Evolutionary conservation across 92 coral and sea anemone species (phyloP), one percentile per base, ranked within the genome.

Genomic region (Phenganax subtilis): DNA sequence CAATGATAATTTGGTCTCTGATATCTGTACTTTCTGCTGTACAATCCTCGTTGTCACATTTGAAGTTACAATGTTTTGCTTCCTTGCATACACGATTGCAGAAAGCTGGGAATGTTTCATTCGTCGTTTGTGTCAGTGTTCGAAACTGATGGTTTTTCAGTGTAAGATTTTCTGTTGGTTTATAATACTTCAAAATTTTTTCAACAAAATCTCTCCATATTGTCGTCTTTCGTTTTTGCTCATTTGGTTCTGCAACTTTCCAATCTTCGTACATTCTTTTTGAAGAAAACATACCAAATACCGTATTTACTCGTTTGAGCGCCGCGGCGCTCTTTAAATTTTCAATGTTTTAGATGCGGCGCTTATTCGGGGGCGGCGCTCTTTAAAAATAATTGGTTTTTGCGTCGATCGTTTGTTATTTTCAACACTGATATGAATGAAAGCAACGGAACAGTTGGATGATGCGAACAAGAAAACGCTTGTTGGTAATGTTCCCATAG

Each of bases 81-180:
- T 62, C 69, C 69, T n/a, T 62, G 9, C 27, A 28, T 1, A 62
- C 69, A 62, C 3, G 69, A 62, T 62, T 62, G 27, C 69, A 62
- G 31, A 62, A 62, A 37, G 69, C 69, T n/a, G 69, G 69, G 15
- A 62, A 62, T 6, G 69, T n/a, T 62, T 62, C 69, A 3, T 67
- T 10, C 10, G 28, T 53, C 9, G 10, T 7, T 15, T 67, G 72
- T 67, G 52, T 17, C 72, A 67, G 12, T 8, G 72, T 12, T 17
- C 52, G 72, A 17, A 27, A 67, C 12, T 67, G 72, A 10, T 15
- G 29, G 29, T 67, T 67, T 20, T 67, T 67, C 10, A 67, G 72
- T 31, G 72, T 31, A 15, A 20, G 51, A 9, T 67, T 67, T 15
- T 67, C 72, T 28, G 72, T 67, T 7, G 52, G 72, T 20, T 67